Conservation (phyloP, 2,797 vertebrate species). For the Syncerus caffer region DNA sequence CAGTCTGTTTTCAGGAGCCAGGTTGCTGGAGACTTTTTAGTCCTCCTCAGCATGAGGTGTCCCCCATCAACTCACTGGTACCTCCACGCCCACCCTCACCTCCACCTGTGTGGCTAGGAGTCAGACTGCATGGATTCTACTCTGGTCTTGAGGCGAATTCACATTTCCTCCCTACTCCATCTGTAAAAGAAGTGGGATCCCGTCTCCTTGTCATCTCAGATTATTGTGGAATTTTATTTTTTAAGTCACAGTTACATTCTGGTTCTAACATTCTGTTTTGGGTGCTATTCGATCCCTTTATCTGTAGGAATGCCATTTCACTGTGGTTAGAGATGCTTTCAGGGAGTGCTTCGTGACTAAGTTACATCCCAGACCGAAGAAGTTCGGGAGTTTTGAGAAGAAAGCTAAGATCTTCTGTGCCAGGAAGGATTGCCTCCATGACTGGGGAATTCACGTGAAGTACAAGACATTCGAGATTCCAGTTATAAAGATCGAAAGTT, state of each 20-base stretch:
- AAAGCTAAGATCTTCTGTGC: constrained; percentile 82
- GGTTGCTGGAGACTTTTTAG: not conserved
- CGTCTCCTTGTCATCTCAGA: not conserved
- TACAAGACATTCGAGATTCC: constrained; percentile 82
- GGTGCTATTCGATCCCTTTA: not conserved
- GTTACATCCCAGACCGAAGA: constrained; percentile 61
- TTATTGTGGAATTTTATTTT: not conserved
- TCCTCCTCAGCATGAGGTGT: not conserved
- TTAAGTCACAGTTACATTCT: not conserved
- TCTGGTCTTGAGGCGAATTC: not conserved
- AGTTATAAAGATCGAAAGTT: constrained; percentile 86
- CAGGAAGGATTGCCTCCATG: constrained; percentile 73
- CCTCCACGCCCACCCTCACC: not conserved
- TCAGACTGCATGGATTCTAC: not conserved
- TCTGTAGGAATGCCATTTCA: constrained; percentile 82
- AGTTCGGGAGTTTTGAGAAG: constrained; percentile 77
- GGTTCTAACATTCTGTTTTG: not conserved
- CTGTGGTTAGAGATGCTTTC: constrained; percentile 79
- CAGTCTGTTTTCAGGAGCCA: not conserved
- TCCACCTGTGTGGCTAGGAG: not conserved
- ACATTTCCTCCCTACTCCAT: not conserved
- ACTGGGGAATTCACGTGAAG: constrained; percentile 84
- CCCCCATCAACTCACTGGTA: not conserved
- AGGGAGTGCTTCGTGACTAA: constrained; percentile 71
- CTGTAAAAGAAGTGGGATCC: not conserved